Base-by-base conservation (phyloP, 2,113 vertebrate species). In the Anhinga anhinga region DNA sequence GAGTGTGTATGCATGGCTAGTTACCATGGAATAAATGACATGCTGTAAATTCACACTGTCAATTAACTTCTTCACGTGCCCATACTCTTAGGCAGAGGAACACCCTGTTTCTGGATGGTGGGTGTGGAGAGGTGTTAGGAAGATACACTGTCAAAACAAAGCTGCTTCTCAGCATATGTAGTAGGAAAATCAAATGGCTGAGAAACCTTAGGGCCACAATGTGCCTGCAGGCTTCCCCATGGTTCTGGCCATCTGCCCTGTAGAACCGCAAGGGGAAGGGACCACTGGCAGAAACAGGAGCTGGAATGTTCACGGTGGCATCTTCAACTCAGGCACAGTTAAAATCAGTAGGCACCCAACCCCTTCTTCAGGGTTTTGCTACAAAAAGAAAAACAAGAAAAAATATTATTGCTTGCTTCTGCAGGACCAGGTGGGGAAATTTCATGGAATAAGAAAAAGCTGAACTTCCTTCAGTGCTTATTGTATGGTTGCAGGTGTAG, bases 81-180 rank as follows among this genome's bases (percentile, higher is more conserved):
- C 23, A 10, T 89, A 47, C 47, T 89, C 69, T 85, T 29, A 92
- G 49, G 23, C 47, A 82, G 88, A 82, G 85, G 71, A 94, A 82
- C 82, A 80, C 90, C 84, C 85, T 90, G 53, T 86, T 93, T 92
- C 82, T 93, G 56, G 17, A 42, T 90, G 49, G 82, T 94, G 84
- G 58, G 74, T 80, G 85, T 56, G 18, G 53, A 91, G 49, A 22
- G 25, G 58, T 58, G 87, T 77, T 74, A 96, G 67, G 82, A 88
- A 61, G 40, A 88, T 32, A 50, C 2, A 1, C 25, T 97, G 79
- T 83, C 92, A 88, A 96, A 97, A 95, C 66, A 95, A 93, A 95
- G 65, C 91, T 92, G 78, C 66, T 84, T 84, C 70, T 79, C 30
- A 52, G 49, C 52, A 38, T 50, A 27, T 53, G 55, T n/a, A 73